Percentiles rank a stretch among this genome's conserved stretches.
phyloP scores from a whole-genome alignment of 2,113 vertebrate species.

The Fukomys damarensis region DNA sequence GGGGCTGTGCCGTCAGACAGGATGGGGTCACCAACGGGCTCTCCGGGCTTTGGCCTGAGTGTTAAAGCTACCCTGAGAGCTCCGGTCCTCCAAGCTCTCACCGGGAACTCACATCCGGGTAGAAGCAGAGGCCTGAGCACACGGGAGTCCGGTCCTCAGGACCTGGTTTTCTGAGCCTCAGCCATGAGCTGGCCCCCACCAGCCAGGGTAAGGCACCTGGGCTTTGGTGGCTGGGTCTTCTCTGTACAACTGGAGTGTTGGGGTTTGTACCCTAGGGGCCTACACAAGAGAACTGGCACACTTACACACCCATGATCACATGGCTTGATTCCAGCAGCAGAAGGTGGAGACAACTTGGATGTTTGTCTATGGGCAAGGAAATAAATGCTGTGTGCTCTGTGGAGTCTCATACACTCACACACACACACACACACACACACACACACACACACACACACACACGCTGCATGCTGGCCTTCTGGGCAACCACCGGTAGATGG shows the following conservation, averaged over 20 bases:
- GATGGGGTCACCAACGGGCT: not conserved
- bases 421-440: no score
- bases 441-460: no score
- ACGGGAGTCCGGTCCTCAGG: fast-evolving
- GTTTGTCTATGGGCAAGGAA: fast-evolving
- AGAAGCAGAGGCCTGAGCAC: no score
- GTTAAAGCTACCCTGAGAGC: no score
- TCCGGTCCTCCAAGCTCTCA: not conserved
- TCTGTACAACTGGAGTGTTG: not conserved
- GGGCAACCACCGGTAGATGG: not conserved
- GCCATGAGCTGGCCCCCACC: not conserved
- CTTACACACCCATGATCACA: fast-evolving
- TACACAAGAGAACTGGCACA: not conserved
- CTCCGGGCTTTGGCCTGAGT: fast-evolving
- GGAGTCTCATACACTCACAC: no score
- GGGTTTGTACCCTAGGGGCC: not conserved
- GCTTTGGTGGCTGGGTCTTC: not conserved
- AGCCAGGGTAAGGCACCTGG: not conserved
- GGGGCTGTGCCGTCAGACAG: no score
- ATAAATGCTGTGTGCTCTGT: fast-evolving
- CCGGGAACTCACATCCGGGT: fast-evolving
- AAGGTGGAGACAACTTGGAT: not conserved
- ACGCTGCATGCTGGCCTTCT: fast-evolving
- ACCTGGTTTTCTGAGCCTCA: not conserved
- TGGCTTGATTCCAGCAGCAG: fast-evolving